Evolutionary conservation across 2,797 vertebrate species (phyloP), one percentile per base, ranked within the genome.

Genomic region (Acanthis flammea): DNA sequence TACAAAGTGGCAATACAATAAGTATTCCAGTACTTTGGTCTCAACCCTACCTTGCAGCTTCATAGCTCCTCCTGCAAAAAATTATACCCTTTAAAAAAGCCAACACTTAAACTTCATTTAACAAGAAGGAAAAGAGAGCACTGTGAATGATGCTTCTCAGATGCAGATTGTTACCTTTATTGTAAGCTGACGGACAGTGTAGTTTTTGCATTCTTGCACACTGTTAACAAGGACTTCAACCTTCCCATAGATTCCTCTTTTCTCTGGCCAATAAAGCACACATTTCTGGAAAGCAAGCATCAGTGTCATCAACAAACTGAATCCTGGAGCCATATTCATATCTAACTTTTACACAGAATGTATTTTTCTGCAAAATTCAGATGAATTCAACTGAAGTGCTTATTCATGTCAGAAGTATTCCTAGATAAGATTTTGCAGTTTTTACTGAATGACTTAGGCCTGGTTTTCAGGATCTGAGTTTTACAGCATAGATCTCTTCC

Each of bases 221-320:
- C 95, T 96, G 95, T 97, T 98, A 47, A 99, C 97, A 91, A 99
- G 97, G 37, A 99, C 99, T 93, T 99, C 99, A 14, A 99, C 98
- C 94, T 98, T 98, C 70, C 99, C 99, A 17, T 99, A 99, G 96
- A 99, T 99, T 6, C 99, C 99, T 84, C 99, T 98, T 95, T 98
- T 99, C 96, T 99, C 99, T 10, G 99, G 99, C 99, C 99, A 99
- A 91, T 99, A 99, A 25, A 99, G 98, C 16, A 99, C 99, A 55
- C 99, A 99, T 97, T 99, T 99, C 99, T 99, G 94, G 65, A 92
- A 84, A 93, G 42, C 37, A 80, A 92, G 67, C 22, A 89, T 31
- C n/a, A 57, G 8, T 24, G 22, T 84, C 2, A 2, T 61, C 45
- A 82, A 61, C 39, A 75, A 84, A 70, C 17, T 24, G 55, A 48